Evolutionary conservation across 2,113 vertebrate species (phyloP).

Genomic region (Oceanodroma tethys): DNA sequence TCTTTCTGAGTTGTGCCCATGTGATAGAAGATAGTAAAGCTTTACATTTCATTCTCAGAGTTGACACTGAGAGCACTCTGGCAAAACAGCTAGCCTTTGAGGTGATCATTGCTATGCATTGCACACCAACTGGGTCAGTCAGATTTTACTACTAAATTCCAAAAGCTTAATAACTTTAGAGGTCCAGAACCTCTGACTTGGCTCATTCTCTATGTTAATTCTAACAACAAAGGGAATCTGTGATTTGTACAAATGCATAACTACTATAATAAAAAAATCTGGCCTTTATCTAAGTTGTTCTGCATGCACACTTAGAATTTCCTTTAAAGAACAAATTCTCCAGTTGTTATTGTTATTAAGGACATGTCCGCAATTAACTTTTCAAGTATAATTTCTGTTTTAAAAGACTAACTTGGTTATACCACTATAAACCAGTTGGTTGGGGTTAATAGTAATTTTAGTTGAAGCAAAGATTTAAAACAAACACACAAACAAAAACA

Average conservation of each 20-base stretch:
- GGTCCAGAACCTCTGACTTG: not conserved
- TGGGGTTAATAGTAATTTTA: not conserved
- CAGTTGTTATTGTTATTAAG: not conserved
- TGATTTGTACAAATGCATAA: not conserved
- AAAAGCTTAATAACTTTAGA: not conserved
- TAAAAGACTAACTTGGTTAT: not conserved
- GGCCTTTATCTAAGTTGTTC: not conserved
- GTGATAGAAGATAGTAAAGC: not conserved
- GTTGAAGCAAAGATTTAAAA: not conserved
- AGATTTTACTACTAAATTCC: not conserved
- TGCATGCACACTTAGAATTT: not conserved
- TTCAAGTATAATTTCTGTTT: conserved; percentile 5
- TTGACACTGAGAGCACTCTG: not conserved
- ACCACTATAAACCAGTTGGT: not conserved
- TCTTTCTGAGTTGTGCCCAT: not conserved
- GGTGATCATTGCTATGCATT: not conserved
- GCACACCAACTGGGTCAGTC: not conserved
- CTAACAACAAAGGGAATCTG: not conserved
- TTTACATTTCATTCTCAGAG: not conserved
- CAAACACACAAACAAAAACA: not conserved
- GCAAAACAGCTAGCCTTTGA: not conserved
- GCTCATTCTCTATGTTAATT: not conserved
- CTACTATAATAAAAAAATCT: not conserved
- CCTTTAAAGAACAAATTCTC: not conserved
- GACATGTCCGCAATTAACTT: not conserved